phyloP scores from a whole-genome alignment of 1,140 invertebrate genomes.

The Dolichoris vasculosae region DNA sequence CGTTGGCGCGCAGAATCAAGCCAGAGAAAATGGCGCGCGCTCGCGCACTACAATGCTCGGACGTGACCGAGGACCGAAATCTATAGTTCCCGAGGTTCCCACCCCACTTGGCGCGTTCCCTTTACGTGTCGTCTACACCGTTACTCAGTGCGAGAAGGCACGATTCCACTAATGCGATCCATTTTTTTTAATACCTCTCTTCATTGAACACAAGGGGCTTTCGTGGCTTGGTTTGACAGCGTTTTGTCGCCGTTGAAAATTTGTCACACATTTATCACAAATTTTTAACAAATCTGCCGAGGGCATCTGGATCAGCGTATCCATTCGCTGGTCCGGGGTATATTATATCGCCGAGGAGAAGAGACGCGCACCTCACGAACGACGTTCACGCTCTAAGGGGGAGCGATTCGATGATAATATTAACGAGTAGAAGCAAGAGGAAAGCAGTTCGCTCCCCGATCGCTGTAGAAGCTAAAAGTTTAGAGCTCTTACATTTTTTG shows the following conservation, averaged over 20 bases:
- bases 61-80: conserved; percentile 25
- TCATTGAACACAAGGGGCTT: no score
- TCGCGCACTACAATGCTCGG: not conserved
- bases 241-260: no score
- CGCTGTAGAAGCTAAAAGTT: not conserved
- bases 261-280: no score
- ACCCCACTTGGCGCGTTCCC: not conserved
- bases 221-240: no score
- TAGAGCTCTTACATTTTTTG: not conserved
- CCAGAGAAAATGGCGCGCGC: not conserved
- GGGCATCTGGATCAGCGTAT: no score
- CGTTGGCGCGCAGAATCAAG: not conserved
- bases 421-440: not conserved
- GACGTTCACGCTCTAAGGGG: no score
- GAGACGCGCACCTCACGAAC: no score
- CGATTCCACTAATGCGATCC: not conserved
- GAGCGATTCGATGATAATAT: not conserved
- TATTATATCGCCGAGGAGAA: no score
- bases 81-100: conserved; percentile 8
- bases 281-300: no score
- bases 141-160: not conserved
- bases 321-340: no score
- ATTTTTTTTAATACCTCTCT: no score
- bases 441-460: not conserved
- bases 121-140: not conserved